A percentile compares a stretch with the other conserved stretches of the same genome.
Evolutionary conservation across 2,113 vertebrate species (phyloP).

Genomic region (Penelope pileata): DNA sequence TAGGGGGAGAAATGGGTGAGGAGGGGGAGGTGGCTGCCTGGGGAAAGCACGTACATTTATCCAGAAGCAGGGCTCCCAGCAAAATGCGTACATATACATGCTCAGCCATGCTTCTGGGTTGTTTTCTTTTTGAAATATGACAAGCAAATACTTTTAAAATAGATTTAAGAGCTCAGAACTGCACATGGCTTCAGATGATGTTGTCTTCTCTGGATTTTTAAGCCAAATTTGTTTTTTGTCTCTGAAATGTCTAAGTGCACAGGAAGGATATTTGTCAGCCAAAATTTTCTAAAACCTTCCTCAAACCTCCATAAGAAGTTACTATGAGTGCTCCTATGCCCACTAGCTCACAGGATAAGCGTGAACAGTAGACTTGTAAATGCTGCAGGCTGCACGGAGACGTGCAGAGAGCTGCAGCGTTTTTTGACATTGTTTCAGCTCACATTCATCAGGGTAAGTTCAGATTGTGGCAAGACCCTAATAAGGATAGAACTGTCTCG

Average conservation of each 20-base stretch:
- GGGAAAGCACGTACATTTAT: neutral
- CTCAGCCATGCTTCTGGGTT: neutral
- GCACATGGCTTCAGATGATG: neutral
- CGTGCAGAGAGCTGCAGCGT: neutral
- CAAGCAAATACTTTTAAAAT: neutral
- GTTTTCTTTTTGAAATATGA: neutral
- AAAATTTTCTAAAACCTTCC: too few species aligned
- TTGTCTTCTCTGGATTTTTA: neutral
- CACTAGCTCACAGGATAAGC: neutral
- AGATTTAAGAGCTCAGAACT: neutral
- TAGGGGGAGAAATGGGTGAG: rapidly evolving
- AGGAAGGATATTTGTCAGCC: rapidly evolving
- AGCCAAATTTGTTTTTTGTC: neutral
- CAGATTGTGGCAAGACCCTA: neutral
- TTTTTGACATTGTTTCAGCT: neutral
- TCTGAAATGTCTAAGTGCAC: neutral
- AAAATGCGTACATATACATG: rapidly evolving
- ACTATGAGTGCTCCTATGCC: rapidly evolving
- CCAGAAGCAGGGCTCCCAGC: rapidly evolving
- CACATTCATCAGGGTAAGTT: neutral
- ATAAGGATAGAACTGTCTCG: neutral
- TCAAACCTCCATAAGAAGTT: neutral
- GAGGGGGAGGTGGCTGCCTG: neutral
- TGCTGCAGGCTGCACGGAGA: neutral
- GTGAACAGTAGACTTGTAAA: neutral